A percentile compares a stretch with the other conserved stretches of the same genome.
phyloP scores from a whole-genome alignment of 2,888 invertebrate species.

The Euplagia quadripunctaria region DNA sequence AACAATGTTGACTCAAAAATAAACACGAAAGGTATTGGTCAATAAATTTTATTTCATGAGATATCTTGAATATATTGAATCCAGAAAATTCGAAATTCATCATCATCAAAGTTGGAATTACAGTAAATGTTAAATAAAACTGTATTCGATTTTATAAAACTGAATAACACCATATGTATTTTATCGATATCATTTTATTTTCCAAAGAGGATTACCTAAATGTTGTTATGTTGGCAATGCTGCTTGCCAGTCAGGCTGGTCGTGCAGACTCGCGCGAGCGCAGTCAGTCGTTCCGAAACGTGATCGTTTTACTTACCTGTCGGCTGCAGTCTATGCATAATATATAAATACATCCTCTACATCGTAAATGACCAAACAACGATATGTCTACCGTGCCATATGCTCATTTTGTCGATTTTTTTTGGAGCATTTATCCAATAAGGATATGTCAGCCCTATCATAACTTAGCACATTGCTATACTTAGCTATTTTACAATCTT shows the following conservation, averaged over 20 bases:
- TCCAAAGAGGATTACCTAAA: not conserved
- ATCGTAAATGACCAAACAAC: conserved; percentile 32
- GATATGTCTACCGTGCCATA: conserved; percentile 35
- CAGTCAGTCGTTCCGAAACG: conserved; percentile 63
- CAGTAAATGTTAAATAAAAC: not conserved
- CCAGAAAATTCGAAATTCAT: too few species aligned
- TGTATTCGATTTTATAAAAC: not conserved
- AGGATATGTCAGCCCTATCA: too few species aligned
- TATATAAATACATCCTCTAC: conserved; percentile 37
- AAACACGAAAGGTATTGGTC: not conserved
- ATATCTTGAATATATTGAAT: not conserved
- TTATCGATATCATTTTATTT: not conserved
- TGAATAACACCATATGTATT: not conserved
- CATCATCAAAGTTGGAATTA: not conserved
- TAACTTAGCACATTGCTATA: too few species aligned
- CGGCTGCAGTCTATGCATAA: conserved; percentile 46
- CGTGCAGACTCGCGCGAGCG: conserved; percentile 28
- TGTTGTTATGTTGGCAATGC: conserved; percentile 42
- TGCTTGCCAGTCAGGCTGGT: conserved; percentile 45
- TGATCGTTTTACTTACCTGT: conserved; percentile 70
- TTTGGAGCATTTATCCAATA: too few species aligned
- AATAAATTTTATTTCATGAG: not conserved
- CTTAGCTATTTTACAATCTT: conserved; percentile 27
- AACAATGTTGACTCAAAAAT: not conserved
- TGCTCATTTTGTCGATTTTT: conserved; percentile 25